Percentiles rank a stretch among this genome's conserved stretches.
phyloP scores from a whole-genome alignment of 2,113 vertebrate species.

The Miniopterus natalensis region DNA sequence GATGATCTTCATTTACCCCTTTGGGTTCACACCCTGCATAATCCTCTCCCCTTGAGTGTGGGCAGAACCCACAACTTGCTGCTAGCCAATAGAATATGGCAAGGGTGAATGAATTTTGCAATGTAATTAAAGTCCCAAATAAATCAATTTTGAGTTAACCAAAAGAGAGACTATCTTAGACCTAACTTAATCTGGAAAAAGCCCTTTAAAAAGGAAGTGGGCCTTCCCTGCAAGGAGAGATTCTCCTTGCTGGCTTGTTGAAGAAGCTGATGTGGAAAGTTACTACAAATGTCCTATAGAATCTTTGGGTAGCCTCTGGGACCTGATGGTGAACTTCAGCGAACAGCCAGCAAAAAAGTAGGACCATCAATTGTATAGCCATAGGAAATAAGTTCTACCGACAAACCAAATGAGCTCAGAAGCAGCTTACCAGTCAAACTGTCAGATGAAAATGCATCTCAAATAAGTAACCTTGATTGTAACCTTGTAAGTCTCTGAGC shows the following conservation, averaged over 20 bases:
- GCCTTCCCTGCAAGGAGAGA: background rate
- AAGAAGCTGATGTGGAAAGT: background rate
- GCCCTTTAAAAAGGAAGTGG: background rate
- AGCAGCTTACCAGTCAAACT: background rate
- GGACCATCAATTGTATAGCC: background rate
- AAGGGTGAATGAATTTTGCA: constrained; percentile 16
- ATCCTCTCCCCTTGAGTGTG: background rate
- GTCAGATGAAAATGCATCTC: background rate
- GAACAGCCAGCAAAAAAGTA: background rate
- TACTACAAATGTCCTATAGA: background rate
- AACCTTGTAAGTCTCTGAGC: background rate
- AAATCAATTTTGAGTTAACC: background rate
- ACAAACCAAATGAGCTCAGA: background rate
- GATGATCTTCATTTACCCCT: background rate
- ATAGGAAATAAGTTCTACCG: constrained; percentile 33
- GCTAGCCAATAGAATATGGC: background rate
- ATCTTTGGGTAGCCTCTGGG: background rate
- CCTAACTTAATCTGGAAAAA: background rate
- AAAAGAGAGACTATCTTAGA: constrained; percentile 1
- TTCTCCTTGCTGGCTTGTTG: background rate
- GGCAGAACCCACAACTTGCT: background rate
- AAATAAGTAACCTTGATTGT: background rate
- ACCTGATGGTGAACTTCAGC: background rate
- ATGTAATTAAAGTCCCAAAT: background rate
- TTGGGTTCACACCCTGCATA: background rate